A percentile compares a stretch with the other conserved stretches of the same genome.
Evolutionary conservation across 2,113 vertebrate species (phyloP).

Genomic region (Xiphophorus hellerii): DNA sequence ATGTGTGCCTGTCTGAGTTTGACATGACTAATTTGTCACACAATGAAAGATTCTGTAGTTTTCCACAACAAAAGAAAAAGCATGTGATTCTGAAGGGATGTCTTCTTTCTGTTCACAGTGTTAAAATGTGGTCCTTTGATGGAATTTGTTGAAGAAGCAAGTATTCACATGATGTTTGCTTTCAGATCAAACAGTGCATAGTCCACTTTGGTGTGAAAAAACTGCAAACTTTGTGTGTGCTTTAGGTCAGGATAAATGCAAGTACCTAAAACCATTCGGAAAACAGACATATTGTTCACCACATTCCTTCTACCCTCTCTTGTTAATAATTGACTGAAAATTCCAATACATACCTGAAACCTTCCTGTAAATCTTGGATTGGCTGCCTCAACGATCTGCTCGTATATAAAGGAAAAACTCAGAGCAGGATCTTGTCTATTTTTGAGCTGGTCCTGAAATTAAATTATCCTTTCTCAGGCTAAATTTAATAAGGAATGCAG

Average conservation of each 20-base stretch:
- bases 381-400: neutral
- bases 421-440: conserved; percentile 6
- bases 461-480: conserved; percentile 24
- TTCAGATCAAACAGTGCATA: conserved; percentile 9
- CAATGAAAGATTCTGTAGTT: conserved; percentile 1
- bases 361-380: neutral
- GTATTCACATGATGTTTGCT: conserved; percentile 28
- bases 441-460: conserved; percentile 29
- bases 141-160: conserved; percentile 16
- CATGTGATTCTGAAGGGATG: neutral
- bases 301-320: neutral
- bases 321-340: neutral
- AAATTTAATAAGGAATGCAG: conserved; percentile 45
- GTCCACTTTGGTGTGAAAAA: conserved; percentile 38
- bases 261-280: neutral
- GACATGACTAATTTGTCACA: conserved; percentile 17
- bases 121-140: conserved; percentile 9
- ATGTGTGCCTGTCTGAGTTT: conserved; percentile 15
- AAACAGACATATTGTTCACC: neutral
- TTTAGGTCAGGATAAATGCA: neutral
- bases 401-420: neutral
- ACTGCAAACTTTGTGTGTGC: conserved; percentile 8
- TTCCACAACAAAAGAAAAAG: conserved; percentile 12
- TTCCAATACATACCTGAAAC: neutral
- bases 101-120: conserved; percentile 5